These are phyloP conservation scores for Sapajus apella DNA, from an alignment of 2,113 vertebrate genomes.

Conservation along the genomic window DNA sequence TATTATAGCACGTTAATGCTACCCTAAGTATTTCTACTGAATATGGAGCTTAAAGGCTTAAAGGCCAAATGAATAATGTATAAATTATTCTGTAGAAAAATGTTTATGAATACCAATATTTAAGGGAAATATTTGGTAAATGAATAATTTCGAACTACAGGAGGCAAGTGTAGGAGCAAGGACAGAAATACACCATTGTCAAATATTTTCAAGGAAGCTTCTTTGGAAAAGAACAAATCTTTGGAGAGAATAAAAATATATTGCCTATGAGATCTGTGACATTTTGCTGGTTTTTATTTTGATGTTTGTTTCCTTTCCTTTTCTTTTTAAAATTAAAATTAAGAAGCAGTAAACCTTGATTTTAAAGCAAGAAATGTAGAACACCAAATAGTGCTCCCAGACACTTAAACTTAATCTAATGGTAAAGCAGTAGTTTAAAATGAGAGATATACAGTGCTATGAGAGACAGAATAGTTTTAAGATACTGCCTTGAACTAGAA, in stretches of 20 bases:
- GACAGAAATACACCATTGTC: neutral
- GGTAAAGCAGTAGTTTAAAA: conserved; percentile 21
- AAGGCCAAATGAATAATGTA: neutral
- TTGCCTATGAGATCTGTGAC: neutral
- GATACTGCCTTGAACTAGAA: conserved; percentile 53
- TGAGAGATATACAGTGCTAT: neutral
- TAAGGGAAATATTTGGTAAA: conserved; percentile 9
- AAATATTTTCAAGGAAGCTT: conserved; percentile 19
- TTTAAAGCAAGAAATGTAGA: conserved; percentile 21
- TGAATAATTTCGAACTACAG: neutral
- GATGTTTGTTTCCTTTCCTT: neutral
- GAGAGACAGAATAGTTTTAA: conserved; percentile 44
- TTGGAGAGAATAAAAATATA: neutral
- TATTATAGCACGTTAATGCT: neutral
- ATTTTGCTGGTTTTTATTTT: neutral
- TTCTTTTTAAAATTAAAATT: conserved; percentile 38
- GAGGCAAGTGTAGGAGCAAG: neutral
- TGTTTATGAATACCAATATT: conserved; percentile 21
- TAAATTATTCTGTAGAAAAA: conserved; percentile 1
- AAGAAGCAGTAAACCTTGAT: conserved; percentile 19
- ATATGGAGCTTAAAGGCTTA: neutral
- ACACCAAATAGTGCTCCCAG: neutral
- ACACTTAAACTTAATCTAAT: conserved; percentile 30
- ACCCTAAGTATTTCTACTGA: neutral
- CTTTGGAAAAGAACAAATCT: neutral